A percentile compares a stretch with the other conserved stretches of the same genome.
Evolutionary conservation across 2,113 vertebrate species (phyloP).

Genomic region (Pollachius pollachius): DNA sequence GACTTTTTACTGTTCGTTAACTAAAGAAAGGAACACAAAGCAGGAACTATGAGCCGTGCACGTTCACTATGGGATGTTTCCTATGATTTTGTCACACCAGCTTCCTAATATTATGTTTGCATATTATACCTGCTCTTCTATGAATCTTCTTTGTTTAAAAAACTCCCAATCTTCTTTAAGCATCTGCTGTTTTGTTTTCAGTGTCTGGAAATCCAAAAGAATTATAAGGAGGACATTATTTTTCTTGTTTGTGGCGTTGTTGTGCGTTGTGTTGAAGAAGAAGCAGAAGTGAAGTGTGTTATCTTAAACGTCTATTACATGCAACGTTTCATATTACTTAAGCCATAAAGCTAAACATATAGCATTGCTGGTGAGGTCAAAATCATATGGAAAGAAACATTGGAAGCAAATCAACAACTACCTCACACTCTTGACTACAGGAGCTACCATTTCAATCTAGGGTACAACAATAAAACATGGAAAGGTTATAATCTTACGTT

Average conservation of each 20-base stretch:
- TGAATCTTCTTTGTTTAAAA: conserved; percentile 90
- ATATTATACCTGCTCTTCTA: conserved; percentile 88
- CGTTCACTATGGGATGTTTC: too few relatives aligned
- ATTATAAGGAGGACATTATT: conserved; percentile 4
- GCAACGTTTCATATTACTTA: too few relatives aligned
- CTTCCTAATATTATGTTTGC: background rate
- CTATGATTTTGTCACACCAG: conserved; percentile 1
- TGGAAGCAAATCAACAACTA: background rate
- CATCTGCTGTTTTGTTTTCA: conserved; percentile 89
- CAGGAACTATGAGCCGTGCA: too few relatives aligned
- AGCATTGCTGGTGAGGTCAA: too few relatives aligned
- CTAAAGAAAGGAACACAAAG: conserved; percentile 61
- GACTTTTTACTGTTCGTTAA: conserved; percentile 86
- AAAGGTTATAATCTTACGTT: conserved; percentile 60
- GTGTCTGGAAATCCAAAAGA: conserved; percentile 73
- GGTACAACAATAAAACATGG: background rate
- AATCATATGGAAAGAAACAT: background rate
- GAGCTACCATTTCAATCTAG: background rate
- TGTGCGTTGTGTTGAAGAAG: background rate
- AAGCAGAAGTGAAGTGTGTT: too few relatives aligned
- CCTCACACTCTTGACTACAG: too few relatives aligned
- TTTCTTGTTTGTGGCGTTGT: background rate
- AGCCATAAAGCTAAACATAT: too few relatives aligned
- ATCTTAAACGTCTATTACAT: too few relatives aligned
- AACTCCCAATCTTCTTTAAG: conserved; percentile 96